Percentiles rank a stretch among this genome's conserved stretches.
phyloP scores from a whole-genome alignment of 2,888 invertebrate species.

The Eilema griseolum region DNA sequence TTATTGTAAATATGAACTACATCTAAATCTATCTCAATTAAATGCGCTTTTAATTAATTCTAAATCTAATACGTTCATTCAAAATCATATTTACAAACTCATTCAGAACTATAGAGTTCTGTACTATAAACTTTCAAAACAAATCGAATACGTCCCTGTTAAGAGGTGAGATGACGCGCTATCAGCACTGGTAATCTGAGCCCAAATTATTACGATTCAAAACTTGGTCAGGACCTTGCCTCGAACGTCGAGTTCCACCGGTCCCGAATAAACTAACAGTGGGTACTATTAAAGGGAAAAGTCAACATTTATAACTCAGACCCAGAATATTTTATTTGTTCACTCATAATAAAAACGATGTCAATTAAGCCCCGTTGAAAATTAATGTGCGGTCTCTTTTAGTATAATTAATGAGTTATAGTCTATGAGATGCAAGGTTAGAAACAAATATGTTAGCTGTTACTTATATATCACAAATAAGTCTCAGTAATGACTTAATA shows the following conservation, averaged over 20 bases:
- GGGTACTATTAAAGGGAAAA: slow-evolving; percentile 79
- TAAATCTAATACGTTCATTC: neutral
- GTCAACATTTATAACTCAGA: slow-evolving; percentile 77
- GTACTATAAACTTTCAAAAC: neutral
- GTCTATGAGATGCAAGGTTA: slow-evolving; percentile 23
- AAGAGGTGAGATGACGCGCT: slow-evolving; percentile 84
- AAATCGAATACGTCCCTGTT: slow-evolving; percentile 65
- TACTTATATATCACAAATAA: slow-evolving; percentile 11
- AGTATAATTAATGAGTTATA: slow-evolving; percentile 45
- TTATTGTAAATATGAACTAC: no score
- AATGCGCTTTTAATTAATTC: neutral
- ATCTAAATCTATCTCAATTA: neutral
- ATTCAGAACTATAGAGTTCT: neutral
- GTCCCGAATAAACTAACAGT: slow-evolving; percentile 76
- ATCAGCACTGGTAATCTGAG: slow-evolving; percentile 85
- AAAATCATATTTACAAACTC: neutral
- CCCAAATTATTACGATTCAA: slow-evolving; percentile 87
- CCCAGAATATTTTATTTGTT: slow-evolving; percentile 80
- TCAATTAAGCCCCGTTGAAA: slow-evolving; percentile 76
- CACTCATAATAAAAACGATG: slow-evolving; percentile 79
- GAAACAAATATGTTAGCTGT: slow-evolving; percentile 26
- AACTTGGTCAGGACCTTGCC: slow-evolving; percentile 84
- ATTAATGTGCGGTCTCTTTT: slow-evolving; percentile 71
- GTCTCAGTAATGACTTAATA: slow-evolving; percentile 29
- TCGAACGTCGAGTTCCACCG: slow-evolving; percentile 61